A percentile compares a stretch with the other conserved stretches of the same genome.
These are phyloP conservation scores for Hypanus sabinus DNA, from an alignment of 2,113 vertebrate species.

Conservation along the genomic window DNA sequence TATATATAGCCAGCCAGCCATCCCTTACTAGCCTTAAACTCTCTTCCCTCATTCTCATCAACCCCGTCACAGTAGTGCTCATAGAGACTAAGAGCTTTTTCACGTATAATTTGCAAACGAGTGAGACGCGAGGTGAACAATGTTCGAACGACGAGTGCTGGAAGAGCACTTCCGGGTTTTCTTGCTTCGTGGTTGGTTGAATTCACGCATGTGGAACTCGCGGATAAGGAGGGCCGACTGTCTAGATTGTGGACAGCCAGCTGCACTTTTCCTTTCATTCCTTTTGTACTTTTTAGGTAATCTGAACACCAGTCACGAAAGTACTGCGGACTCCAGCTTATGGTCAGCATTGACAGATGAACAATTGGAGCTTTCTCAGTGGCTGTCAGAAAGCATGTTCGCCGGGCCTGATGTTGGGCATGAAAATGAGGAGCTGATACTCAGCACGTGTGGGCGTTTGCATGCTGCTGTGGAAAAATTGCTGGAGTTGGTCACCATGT, in stretches of 20 bases:
- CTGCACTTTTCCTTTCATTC: background rate
- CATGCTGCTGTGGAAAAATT: conserved; percentile 70
- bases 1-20: too few relatives aligned
- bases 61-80: too few relatives aligned
- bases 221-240: too few relatives aligned
- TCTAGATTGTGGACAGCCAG: background rate
- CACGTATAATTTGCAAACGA: too few relatives aligned
- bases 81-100: too few relatives aligned
- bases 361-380: conserved; percentile 69
- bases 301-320: background rate
- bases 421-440: conserved; percentile 66
- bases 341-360: conserved; percentile 54
- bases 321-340: conserved; percentile 43
- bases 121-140: too few relatives aligned
- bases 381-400: conserved; percentile 79
- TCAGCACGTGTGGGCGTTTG: conserved; percentile 63
- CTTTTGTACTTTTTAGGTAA: conserved; percentile 1
- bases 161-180: too few relatives aligned
- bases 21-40: too few relatives aligned
- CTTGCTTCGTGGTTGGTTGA: too few relatives aligned
- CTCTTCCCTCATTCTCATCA: too few relatives aligned
- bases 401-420: conserved; percentile 61
- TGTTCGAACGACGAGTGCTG: too few relatives aligned
- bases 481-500: conserved; percentile 73
- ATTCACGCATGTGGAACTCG: too few relatives aligned